phyloP scores from a whole-genome alignment of 2,888 invertebrate genomes.

The Epistrophe eligans region DNA sequence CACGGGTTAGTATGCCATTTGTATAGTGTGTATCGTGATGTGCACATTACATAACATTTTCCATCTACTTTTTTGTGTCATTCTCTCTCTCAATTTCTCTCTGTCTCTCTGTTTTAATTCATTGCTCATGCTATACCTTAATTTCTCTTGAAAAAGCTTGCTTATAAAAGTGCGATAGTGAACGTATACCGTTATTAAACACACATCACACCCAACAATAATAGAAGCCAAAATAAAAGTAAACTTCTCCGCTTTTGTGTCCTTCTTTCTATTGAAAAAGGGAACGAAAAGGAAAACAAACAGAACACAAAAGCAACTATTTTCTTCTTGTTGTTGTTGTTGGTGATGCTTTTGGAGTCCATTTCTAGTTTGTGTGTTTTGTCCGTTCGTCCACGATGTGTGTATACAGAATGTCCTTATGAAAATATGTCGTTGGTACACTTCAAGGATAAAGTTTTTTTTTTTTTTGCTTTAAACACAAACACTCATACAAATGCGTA shows the following conservation, averaged over 20 bases:
- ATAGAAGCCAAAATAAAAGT: slow-evolving; percentile 46
- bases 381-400: slow-evolving; percentile 31
- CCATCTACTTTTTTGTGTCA: slow-evolving; percentile 6
- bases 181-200: slow-evolving; percentile 24
- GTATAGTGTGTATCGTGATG: background rate
- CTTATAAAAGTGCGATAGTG: slow-evolving; percentile 28
- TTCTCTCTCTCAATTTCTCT: slow-evolving; percentile 21
- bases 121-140: background rate
- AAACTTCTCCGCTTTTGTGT: slow-evolving; percentile 50
- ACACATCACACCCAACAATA: slow-evolving; percentile 71
- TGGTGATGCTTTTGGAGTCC: slow-evolving; percentile 43
- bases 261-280: slow-evolving; percentile 38
- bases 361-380: slow-evolving; percentile 26
- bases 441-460: slow-evolving; percentile 53
- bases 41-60: slow-evolving; percentile 66
- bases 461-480: background rate
- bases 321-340: background rate
- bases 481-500: slow-evolving; percentile 13
- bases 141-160: slow-evolving; percentile 36
- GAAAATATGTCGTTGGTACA: slow-evolving; percentile 42
- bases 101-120: slow-evolving; percentile 3
- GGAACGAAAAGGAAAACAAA: slow-evolving; percentile 22
- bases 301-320: background rate
- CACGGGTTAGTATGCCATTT: slow-evolving; percentile 68
- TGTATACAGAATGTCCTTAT: slow-evolving; percentile 34